Conservation (phyloP, 1,140 invertebrate genomes). For the Musca domestica region DNA sequence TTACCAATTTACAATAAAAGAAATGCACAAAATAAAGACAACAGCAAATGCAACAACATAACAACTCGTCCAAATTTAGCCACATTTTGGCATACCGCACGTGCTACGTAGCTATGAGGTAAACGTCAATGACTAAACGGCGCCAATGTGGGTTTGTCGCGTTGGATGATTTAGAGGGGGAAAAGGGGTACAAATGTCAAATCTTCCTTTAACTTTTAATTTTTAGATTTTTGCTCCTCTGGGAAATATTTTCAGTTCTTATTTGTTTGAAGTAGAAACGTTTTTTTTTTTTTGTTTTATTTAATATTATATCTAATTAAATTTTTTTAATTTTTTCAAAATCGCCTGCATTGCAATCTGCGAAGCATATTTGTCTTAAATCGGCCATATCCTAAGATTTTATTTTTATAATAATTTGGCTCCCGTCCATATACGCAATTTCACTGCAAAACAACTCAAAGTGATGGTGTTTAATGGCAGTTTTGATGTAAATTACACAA, state of each 20-base stretch:
- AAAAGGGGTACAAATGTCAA: no score
- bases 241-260: no score
- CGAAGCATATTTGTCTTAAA: not conserved
- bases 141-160: constrained; percentile 23
- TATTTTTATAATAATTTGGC: constrained; percentile 12
- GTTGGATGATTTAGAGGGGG: no score
- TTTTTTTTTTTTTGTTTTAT: no score
- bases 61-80: not conserved
- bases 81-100: constrained; percentile 24
- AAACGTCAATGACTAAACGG: constrained; percentile 24
- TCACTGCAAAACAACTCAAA: constrained; percentile 4
- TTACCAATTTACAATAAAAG: not conserved
- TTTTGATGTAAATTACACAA: no score
- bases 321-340: not conserved
- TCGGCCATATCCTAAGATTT: not conserved
- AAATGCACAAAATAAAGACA: not conserved
- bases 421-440: constrained; percentile 5
- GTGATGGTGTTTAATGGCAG: constrained; percentile 5
- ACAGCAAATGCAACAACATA: no score
- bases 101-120: constrained; percentile 15
- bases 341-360: not conserved
- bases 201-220: no score
- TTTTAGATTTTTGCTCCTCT: no score
- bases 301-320: not conserved
- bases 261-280: no score